phyloP scores from a whole-genome alignment of 1,140 invertebrate genomes.

The Druon quercuslanigerum region DNA sequence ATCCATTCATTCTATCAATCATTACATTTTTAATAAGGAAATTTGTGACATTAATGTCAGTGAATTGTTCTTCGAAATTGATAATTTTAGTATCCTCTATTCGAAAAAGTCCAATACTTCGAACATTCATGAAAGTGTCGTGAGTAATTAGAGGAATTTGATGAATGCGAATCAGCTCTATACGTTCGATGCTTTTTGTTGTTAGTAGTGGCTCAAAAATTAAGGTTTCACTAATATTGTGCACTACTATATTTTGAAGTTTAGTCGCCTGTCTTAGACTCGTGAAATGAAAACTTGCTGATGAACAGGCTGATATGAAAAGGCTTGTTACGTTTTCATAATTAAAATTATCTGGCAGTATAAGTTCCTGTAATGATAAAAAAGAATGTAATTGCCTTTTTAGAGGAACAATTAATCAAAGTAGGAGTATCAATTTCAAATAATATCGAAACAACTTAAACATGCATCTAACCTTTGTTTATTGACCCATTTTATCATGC shows the following conservation, averaged over 20 bases:
- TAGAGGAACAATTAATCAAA: too few relatives aligned
- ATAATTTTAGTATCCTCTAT: conserved; percentile 55
- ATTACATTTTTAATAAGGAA: conserved; percentile 60
- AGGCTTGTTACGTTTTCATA: conserved; percentile 56
- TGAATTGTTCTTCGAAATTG: conserved; percentile 57
- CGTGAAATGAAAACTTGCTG: conserved; percentile 49
- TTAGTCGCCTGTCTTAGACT: conserved; percentile 44
- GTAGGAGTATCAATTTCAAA: too few relatives aligned
- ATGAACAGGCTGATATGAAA: conserved; percentile 49
- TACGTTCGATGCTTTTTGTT: conserved; percentile 43
- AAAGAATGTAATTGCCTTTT: not conserved
- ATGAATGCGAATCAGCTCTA: conserved; percentile 53
- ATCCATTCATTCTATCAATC: conserved; percentile 44
- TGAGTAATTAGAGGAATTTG: conserved; percentile 53
- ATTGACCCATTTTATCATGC: too few relatives aligned
- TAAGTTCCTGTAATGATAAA: conserved; percentile 53
- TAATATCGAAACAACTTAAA: too few relatives aligned
- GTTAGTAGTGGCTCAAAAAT: conserved; percentile 48
- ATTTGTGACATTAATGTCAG: conserved; percentile 38
- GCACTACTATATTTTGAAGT: conserved; percentile 54
- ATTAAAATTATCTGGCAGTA: conserved; percentile 49
- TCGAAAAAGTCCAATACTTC: conserved; percentile 47
- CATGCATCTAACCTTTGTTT: too few relatives aligned
- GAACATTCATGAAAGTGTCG: conserved; percentile 47
- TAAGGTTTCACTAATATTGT: conserved; percentile 56